Percentiles rank a stretch among this genome's conserved stretches.
Conservation (phyloP, 2,113 vertebrate species). For the Callithrix jacchus region DNA sequence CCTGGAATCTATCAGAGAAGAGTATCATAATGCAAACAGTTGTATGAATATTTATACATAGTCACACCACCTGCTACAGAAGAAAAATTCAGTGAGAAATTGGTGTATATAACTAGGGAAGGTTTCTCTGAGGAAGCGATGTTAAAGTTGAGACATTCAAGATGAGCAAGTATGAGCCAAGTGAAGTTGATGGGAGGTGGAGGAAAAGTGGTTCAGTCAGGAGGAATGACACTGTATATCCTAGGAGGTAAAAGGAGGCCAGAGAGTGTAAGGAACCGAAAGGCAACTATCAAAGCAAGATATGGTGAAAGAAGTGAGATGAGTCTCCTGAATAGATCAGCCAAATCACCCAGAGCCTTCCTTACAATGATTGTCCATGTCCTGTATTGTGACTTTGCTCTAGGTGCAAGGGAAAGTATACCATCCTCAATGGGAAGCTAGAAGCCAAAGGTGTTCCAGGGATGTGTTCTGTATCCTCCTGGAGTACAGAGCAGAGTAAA, state of each 20-base stretch:
- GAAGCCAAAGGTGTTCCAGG: background rate
- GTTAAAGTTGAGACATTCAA: background rate
- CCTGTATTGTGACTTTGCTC: background rate
- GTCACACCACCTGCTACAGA: background rate
- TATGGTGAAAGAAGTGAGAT: background rate
- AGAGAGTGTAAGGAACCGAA: background rate
- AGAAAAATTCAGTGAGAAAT: background rate
- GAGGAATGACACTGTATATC: background rate
- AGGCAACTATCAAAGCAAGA: background rate
- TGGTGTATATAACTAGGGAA: background rate
- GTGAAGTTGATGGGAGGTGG: too few relatives aligned
- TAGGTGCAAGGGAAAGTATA: background rate
- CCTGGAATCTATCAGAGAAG: slow-evolving; percentile 14
- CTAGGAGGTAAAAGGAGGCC: background rate
- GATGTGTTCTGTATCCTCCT: background rate
- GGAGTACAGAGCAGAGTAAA: background rate
- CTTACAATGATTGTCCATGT: background rate
- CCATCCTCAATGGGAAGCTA: background rate
- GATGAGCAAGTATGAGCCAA: background rate
- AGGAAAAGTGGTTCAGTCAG: background rate
- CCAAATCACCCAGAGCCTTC: background rate
- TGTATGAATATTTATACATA: background rate
- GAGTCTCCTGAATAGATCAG: background rate
- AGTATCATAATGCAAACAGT: background rate
- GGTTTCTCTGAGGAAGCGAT: background rate